These are phyloP conservation scores for Sminthopsis crassicaudata DNA, from an alignment of 2,113 vertebrate genomes.

Conservation along the genomic window DNA sequence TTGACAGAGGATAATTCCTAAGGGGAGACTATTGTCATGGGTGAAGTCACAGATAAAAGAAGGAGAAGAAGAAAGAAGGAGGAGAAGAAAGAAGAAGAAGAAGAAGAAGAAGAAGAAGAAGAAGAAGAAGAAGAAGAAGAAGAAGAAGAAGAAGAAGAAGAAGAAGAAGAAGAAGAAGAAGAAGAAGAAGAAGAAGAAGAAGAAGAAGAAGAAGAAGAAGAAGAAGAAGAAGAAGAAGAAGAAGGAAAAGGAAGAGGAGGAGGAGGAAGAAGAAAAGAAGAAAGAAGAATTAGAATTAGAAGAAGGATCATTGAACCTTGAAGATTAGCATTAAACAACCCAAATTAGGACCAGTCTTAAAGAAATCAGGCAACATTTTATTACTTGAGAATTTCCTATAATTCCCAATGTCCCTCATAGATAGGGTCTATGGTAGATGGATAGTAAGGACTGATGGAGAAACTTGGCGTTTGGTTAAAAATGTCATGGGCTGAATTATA, in stretches of 20 bases:
- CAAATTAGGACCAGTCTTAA: conserved; percentile 4
- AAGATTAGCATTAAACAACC: conserved; percentile 21
- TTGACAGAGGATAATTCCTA: background rate
- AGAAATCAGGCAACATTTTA: conserved; percentile 35
- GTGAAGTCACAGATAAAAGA: conserved; percentile 11
- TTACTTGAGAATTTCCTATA: background rate
- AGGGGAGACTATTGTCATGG: background rate
- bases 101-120: too few species aligned
- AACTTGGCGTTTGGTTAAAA: background rate
- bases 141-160: too few species aligned
- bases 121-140: too few species aligned
- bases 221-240: too few species aligned
- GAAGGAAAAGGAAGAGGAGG: too few species aligned
- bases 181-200: too few species aligned
- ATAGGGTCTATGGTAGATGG: background rate
- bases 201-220: too few species aligned
- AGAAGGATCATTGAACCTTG: background rate
- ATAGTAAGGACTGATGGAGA: background rate
- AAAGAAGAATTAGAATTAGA: too few species aligned
- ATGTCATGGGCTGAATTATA: background rate
- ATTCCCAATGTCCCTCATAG: background rate
- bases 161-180: too few species aligned
- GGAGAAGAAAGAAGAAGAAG: too few species aligned
- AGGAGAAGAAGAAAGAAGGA: background rate
- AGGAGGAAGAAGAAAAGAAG: too few species aligned